phyloP scores from a whole-genome alignment of 2,888 invertebrate genomes.

The Megaustenia siamemsis region DNA sequence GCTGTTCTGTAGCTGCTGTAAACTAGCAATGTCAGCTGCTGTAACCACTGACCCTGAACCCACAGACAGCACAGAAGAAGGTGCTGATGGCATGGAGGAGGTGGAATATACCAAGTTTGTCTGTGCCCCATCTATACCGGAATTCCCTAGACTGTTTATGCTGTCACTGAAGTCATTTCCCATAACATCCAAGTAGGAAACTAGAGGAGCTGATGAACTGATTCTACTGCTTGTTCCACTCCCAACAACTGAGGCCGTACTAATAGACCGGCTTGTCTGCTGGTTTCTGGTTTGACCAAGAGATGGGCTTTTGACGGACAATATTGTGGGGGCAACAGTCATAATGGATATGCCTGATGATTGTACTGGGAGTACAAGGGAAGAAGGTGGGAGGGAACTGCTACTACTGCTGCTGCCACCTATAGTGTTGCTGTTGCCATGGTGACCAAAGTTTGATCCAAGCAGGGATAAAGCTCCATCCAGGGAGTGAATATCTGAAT shows the following conservation, averaged over 20 bases:
- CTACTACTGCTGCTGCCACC: slow-evolving; percentile 29
- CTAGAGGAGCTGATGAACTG: slow-evolving; percentile 27
- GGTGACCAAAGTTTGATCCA: slow-evolving; percentile 43
- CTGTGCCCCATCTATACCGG: slow-evolving; percentile 4
- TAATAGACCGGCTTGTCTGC: slow-evolving; percentile 31
- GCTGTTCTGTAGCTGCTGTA: slow-evolving; percentile 35
- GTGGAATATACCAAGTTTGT: slow-evolving; percentile 44
- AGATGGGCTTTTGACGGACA: slow-evolving; percentile 54
- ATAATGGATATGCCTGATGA: slow-evolving; percentile 54
- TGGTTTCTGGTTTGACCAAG: slow-evolving; percentile 48
- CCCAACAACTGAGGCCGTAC: slow-evolving; percentile 47
- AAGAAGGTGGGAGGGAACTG: slow-evolving; percentile 41
- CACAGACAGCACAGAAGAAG: slow-evolving; percentile 29
- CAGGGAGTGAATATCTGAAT: slow-evolving; percentile 24
- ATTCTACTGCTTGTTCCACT: slow-evolving; percentile 36
- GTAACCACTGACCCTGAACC: slow-evolving; percentile 32
- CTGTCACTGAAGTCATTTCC: slow-evolving; percentile 19
- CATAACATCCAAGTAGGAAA: slow-evolving; percentile 45
- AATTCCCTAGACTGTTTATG: slow-evolving; percentile 3
- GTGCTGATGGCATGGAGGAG: slow-evolving; percentile 22
- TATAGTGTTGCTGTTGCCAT: slow-evolving; percentile 28
- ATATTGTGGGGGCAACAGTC: slow-evolving; percentile 54
- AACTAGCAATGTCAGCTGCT: slow-evolving; percentile 24
- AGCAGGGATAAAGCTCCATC: slow-evolving; percentile 25
- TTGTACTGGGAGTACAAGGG: slow-evolving; percentile 36